phyloP scores from a whole-genome alignment of 2,888 invertebrate genomes.

The Lissocephala sabroskyi region DNA sequence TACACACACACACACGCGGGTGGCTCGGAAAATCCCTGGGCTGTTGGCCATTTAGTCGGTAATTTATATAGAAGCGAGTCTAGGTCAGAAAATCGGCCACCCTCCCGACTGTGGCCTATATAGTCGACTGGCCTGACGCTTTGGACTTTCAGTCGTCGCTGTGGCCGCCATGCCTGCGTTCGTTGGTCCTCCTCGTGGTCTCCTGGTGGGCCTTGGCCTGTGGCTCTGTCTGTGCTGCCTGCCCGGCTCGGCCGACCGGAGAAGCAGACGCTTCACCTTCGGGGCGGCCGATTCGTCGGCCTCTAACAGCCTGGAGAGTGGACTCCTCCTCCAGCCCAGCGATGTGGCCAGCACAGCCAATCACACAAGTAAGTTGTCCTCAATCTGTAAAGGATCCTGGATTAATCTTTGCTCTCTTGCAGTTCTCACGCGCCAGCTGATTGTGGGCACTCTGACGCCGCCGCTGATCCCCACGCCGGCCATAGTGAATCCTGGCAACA shows the following conservation, averaged over 20 bases:
- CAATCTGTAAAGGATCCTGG: not conserved
- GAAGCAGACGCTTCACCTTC: constrained; percentile 43
- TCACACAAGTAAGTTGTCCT: constrained; percentile 36
- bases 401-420: not conserved
- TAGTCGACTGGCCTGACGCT: constrained; percentile 30
- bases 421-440: constrained; percentile 58
- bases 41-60: constrained; percentile 21
- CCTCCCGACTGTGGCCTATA: constrained; percentile 22
- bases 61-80: constrained; percentile 32
- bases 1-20: no score
- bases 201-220: constrained; percentile 25
- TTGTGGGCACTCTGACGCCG: constrained; percentile 49
- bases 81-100: constrained; percentile 15
- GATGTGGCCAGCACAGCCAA: constrained; percentile 30
- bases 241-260: no score
- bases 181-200: constrained; percentile 16
- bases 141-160: constrained; percentile 35
- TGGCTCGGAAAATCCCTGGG: constrained; percentile 11
- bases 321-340: constrained; percentile 29
- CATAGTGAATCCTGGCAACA: constrained; percentile 37
- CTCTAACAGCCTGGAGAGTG: constrained; percentile 14
- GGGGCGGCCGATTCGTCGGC: no score
- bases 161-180: constrained; percentile 37
- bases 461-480: constrained; percentile 30
- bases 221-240: no score